Evolutionary conservation across 2,888 invertebrate species (phyloP).

Genomic region (Seira sanloemensis): DNA sequence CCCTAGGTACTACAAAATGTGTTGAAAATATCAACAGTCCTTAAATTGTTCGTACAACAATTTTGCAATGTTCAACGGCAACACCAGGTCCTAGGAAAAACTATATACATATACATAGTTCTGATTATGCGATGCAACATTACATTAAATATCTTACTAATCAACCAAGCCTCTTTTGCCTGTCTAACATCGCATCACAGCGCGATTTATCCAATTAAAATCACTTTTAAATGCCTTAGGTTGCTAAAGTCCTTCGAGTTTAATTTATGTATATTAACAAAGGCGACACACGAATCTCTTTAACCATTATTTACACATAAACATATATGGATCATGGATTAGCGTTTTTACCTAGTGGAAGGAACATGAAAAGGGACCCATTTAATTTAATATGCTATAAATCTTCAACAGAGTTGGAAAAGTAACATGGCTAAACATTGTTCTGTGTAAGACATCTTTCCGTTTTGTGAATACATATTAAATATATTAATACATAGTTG

Average conservation of each 20-base stretch:
- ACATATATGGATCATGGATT: conserved; percentile 12
- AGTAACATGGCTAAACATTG: neutral
- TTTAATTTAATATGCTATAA: conserved; percentile 11
- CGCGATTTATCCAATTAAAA: conserved; percentile 14
- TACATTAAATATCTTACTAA: too few relatives aligned
- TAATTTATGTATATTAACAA: conserved; percentile 14
- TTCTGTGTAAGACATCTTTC: neutral
- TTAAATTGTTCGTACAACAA: too few relatives aligned
- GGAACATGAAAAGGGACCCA: neutral
- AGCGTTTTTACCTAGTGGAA: neutral
- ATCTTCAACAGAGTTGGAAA: neutral
- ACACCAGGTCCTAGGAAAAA: too few relatives aligned
- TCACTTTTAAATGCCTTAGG: conserved; percentile 11
- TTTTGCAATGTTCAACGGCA: too few relatives aligned
- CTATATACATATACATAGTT: too few relatives aligned
- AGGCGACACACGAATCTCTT: neutral
- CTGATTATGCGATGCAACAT: too few relatives aligned
- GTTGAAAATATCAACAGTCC: too few relatives aligned
- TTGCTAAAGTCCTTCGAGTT: neutral
- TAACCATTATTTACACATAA: too few relatives aligned
- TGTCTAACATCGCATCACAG: too few relatives aligned
- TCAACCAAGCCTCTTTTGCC: too few relatives aligned
- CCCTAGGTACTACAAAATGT: too few relatives aligned
- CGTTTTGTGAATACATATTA: neutral
- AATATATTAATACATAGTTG: too few relatives aligned